Evolutionary conservation across 2,888 invertebrate genomes (phyloP), one percentile per base, ranked within the genome.

Genomic region (Tenthredo scrophulariae): DNA sequence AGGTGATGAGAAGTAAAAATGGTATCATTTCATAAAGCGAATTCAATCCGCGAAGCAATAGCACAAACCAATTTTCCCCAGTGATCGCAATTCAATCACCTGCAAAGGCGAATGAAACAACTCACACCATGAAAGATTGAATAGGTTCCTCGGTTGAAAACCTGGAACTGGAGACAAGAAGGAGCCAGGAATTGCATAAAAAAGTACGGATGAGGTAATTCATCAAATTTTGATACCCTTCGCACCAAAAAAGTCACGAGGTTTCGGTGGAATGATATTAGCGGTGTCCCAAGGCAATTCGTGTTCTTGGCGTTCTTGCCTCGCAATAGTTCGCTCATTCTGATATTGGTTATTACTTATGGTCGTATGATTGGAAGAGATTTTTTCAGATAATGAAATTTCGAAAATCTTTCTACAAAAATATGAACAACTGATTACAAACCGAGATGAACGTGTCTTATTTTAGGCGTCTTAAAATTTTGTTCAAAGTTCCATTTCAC

Each of bases 211-310:
- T 22, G 43, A 22, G 72, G n/a, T 22, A 22, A 74, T 74, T 74
- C 72, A 74, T 74, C 43, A 40, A 74, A 74, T 74, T n/a, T 74
- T 74, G 72, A 74, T 74, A 40, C 67, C 67, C 4, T 67, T 67
- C 5, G 18, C 33, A 67, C 67, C 1, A 67, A 67, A 67, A 67
- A 67, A 67, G 18, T 15, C 29, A 67, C 29, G 33, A 67, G 33
- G 67, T 67, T 67, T 67, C 26, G 33, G 33, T 33, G 67, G 33
- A 67, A 29, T 5, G 15, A 67, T 67, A 18, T 67, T 33, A 18
- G 18, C 33, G 29, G 29, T 67, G 67, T 33, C 67, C 67, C 29
- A 18, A 67, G 33, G 67, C 18, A 33, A 67, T 67, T 67, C 18
- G 67, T 33, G 62, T 37, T 37, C 37, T 6, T 37, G 37, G 7